Percentiles rank a stretch among this genome's conserved stretches.
phyloP scores from a whole-genome alignment of 1,140 invertebrate genomes.

The Agrypnia vestita region DNA sequence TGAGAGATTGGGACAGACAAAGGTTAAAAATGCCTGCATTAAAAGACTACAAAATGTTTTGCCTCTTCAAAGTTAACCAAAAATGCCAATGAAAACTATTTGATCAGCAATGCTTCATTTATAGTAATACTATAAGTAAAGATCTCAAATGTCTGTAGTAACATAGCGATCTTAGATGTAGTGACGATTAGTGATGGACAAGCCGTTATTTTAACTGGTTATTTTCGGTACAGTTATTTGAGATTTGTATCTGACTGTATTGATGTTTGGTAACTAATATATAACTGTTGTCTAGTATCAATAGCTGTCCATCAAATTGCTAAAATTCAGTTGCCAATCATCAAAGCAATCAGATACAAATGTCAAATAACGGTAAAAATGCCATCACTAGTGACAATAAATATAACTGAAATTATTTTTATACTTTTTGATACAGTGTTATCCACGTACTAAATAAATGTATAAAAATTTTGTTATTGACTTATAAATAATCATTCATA shows the following conservation, averaged over 20 bases:
- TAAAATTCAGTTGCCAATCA: no score
- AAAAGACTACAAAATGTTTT: slow-evolving; percentile 71
- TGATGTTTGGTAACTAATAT: no score
- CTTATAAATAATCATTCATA: no score
- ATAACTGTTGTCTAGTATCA: no score
- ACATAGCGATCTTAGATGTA: not conserved
- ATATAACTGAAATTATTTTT: slow-evolving; percentile 31
- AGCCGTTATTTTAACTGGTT: no score
- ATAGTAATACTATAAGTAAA: slow-evolving; percentile 16
- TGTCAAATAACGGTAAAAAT: no score
- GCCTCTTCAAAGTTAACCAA: slow-evolving; percentile 50
- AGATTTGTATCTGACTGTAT: no score
- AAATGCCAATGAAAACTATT: slow-evolving; percentile 31
- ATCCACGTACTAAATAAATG: not conserved
- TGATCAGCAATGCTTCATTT: slow-evolving; percentile 8
- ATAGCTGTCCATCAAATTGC: no score
- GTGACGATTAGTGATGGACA: not conserved
- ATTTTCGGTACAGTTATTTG: no score
- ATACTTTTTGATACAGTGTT: slow-evolving; percentile 20
- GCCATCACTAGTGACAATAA: slow-evolving; percentile 9
- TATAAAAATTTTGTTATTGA: no score
- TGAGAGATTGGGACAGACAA: slow-evolving; percentile 79
- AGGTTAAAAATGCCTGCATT: slow-evolving; percentile 81
- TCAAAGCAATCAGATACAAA: no score
- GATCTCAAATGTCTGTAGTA: slow-evolving; percentile 18